A percentile compares a stretch with the other conserved stretches of the same genome.
These are phyloP conservation scores for Ianthella basta DNA, from an alignment of 37 sponge, comb jelly and placozoan genomes.

Conservation along the genomic window DNA sequence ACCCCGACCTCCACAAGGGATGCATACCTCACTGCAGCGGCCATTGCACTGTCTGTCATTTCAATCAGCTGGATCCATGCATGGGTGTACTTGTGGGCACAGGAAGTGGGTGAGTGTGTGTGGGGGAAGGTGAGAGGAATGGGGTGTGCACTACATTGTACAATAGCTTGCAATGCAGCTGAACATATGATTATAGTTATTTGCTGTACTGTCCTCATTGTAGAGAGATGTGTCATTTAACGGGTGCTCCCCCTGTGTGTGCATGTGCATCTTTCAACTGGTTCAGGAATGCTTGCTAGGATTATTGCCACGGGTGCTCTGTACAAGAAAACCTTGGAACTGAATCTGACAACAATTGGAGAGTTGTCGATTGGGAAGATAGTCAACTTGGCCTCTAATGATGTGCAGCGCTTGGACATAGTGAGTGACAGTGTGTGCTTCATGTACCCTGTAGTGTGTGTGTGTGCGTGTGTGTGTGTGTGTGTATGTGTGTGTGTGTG, in stretches of 20 bases:
- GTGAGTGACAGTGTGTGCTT: too few relatives aligned
- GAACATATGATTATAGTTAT: too few relatives aligned
- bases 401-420: constrained; percentile 83
- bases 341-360: constrained; percentile 63
- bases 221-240: too few relatives aligned
- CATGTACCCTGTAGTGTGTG: background rate
- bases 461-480: constrained; percentile 1
- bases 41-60: background rate
- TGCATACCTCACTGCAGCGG: constrained; percentile 72
- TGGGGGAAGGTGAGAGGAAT: too few relatives aligned
- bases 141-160: too few relatives aligned
- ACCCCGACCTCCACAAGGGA: constrained; percentile 41
- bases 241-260: background rate
- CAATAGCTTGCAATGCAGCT: too few relatives aligned
- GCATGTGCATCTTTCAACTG: background rate
- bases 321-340: constrained; percentile 62
- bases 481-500: constrained; percentile 4
- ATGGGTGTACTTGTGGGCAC: constrained; percentile 41
- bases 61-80: constrained; percentile 24
- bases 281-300: constrained; percentile 51
- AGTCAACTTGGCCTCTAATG: constrained; percentile 83
- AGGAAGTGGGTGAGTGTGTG: constrained; percentile 42
- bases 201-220: too few relatives aligned
- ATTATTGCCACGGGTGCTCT: constrained; percentile 65
- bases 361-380: constrained; percentile 72